phyloP scores from a whole-genome alignment of 1,140 invertebrate genomes.

The Listronotus bonariensis region DNA sequence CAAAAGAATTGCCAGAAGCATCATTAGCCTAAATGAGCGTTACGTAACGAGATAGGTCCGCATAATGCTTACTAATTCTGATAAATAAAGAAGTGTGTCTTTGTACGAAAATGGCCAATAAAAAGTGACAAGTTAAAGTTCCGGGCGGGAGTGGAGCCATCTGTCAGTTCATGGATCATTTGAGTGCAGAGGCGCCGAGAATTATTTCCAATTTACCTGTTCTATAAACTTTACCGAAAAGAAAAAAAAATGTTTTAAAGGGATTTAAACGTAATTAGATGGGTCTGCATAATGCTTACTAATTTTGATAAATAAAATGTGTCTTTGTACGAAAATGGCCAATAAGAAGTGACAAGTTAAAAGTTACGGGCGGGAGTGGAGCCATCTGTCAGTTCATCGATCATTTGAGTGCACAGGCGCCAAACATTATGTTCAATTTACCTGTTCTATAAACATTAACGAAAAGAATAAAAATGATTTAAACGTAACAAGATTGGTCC shows the following conservation, averaged over 20 bases:
- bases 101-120: constrained; percentile 24
- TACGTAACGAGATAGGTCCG: constrained; percentile 33
- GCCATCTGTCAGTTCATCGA: constrained; percentile 8
- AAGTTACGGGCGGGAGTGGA: constrained; percentile 12
- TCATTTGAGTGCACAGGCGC: constrained; percentile 2
- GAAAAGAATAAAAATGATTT: too few species aligned
- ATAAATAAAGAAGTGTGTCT: constrained; percentile 36
- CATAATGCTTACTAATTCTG: constrained; percentile 36
- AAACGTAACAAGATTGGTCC: constrained; percentile 32
- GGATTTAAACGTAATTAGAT: constrained; percentile 27
- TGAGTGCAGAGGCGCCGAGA: background rate
- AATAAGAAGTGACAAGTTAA: constrained; percentile 32
- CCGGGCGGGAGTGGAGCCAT: constrained; percentile 10
- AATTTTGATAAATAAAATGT: constrained; percentile 37
- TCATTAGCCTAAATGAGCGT: constrained; percentile 34
- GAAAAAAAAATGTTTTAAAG: too few species aligned
- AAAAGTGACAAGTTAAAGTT: constrained; percentile 35
- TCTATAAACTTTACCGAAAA: too few species aligned
- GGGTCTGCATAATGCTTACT: constrained; percentile 30
- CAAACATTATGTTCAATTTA: too few species aligned
- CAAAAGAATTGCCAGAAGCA: constrained; percentile 29
- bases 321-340: constrained; percentile 20
- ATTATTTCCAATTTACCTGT: too few species aligned
- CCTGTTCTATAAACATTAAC: too few species aligned
- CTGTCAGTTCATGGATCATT: constrained; percentile 10